Evolutionary conservation across 1,140 invertebrate species (phyloP).

Genomic region (Acyrthosiphon pisum): DNA sequence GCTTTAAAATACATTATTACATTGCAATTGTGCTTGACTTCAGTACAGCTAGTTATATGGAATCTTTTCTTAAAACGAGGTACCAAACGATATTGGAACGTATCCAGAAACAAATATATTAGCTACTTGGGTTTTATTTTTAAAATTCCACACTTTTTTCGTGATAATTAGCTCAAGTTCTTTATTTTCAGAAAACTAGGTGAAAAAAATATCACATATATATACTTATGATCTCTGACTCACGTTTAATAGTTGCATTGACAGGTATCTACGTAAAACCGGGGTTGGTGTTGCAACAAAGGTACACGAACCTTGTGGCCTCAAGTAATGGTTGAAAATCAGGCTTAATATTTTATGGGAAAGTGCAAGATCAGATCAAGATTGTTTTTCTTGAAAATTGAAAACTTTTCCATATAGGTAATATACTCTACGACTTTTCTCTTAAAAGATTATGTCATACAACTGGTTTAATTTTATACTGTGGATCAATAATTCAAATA

Average conservation of each 20-base stretch:
- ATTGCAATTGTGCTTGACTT: not conserved
- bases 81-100: not conserved
- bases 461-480: no score
- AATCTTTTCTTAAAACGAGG: not conserved
- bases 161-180: not conserved
- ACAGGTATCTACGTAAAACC: no score
- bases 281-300: no score
- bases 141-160: not conserved
- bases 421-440: no score
- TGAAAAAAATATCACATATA: not conserved
- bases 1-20: not conserved
- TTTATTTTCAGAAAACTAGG: not conserved
- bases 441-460: no score
- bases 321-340: no score
- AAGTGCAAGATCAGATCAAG: no score
- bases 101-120: not conserved
- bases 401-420: no score
- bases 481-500: no score
- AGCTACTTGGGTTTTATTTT: not conserved
- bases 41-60: constrained; percentile 6
- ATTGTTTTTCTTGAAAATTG: no score
- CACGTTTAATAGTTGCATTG: not conserved
- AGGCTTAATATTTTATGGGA: no score
- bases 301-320: no score
- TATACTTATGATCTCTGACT: not conserved